phyloP scores from a whole-genome alignment of 2,113 vertebrate species.

The Triplophysa dalaica region DNA sequence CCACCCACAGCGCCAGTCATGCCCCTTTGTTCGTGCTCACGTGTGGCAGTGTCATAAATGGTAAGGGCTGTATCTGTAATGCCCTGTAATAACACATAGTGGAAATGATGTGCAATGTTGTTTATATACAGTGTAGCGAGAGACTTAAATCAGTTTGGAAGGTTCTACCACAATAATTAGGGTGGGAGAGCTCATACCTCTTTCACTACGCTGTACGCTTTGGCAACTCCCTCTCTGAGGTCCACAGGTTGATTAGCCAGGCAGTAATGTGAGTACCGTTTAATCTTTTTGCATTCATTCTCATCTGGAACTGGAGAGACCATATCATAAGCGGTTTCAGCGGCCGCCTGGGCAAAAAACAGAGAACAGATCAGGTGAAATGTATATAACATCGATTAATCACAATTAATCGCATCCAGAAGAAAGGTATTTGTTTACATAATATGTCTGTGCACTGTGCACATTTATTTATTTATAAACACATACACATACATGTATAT shows the following conservation, averaged over 20 bases:
- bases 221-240: slow-evolving; percentile 94
- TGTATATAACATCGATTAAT: not conserved
- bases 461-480: too few relatives aligned
- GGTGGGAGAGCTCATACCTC: slow-evolving; percentile 75
- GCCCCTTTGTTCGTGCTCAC: slow-evolving; percentile 95
- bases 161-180: not conserved
- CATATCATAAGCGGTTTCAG: slow-evolving; percentile 98
- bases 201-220: slow-evolving; percentile 95
- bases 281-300: slow-evolving; percentile 81
- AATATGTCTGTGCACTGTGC: too few relatives aligned
- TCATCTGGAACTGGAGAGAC: slow-evolving; percentile 91
- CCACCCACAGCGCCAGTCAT: slow-evolving; percentile 95
- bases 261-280: slow-evolving; percentile 85
- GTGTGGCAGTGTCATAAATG: slow-evolving; percentile 93
- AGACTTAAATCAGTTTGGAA: not conserved
- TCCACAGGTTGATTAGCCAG: slow-evolving; percentile 93
- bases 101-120: not conserved
- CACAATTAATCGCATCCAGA: too few relatives aligned
- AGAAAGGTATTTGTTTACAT: too few relatives aligned
- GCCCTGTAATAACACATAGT: slow-evolving; percentile 73
- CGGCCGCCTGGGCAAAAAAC: slow-evolving; percentile 81
- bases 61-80: slow-evolving; percentile 94
- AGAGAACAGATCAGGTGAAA: not conserved
- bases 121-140: not conserved
- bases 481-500: too few relatives aligned